A percentile compares a stretch with the other conserved stretches of the same genome.
phyloP scores from a whole-genome alignment of 2,888 invertebrate genomes.

The Steromphala cineraria region DNA sequence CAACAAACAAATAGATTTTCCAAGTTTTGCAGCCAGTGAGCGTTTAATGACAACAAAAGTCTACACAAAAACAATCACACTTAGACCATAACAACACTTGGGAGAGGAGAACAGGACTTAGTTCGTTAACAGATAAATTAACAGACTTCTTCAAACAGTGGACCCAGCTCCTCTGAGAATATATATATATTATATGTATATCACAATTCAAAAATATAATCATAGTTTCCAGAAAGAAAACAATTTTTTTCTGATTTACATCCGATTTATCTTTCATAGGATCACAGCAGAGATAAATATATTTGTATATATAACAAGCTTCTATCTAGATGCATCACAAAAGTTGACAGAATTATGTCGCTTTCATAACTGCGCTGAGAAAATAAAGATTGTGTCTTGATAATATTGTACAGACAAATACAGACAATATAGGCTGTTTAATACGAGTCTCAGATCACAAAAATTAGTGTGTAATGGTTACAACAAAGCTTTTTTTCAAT shows the following conservation, averaged over 20 bases:
- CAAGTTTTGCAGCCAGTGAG: constrained; percentile 22
- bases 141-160: constrained; percentile 17
- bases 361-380: no score
- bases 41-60: constrained; percentile 21
- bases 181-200: constrained; percentile 21
- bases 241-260: neutral
- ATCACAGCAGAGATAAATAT: no score
- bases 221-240: neutral
- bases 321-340: no score
- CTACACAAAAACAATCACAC: constrained; percentile 16
- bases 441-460: no score
- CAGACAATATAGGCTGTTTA: no score
- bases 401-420: no score
- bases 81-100: neutral
- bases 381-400: no score
- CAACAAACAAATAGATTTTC: neutral
- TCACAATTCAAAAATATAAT: constrained; percentile 27
- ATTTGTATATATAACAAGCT: no score
- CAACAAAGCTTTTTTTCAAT: no score
- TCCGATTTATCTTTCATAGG: no score
- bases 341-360: no score
- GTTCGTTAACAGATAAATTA: neutral
- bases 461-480: no score
- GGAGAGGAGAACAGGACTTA: neutral
- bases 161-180: constrained; percentile 7